Evolutionary conservation across 2,797 vertebrate genomes (phyloP).

Genomic region (Lerista edwardsae): DNA sequence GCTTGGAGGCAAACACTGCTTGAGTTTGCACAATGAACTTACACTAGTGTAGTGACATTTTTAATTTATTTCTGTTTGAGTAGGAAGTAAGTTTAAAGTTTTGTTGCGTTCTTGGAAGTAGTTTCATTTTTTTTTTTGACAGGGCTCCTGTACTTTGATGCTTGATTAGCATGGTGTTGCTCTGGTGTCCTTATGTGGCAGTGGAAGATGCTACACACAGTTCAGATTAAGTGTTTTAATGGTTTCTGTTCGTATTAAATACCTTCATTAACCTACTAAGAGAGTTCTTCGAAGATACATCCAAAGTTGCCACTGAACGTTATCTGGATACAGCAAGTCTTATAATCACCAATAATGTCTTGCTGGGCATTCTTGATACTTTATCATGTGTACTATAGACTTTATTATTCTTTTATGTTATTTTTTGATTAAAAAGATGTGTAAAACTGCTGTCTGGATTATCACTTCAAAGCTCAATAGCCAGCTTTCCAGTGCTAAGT

Average conservation of each 20-base stretch:
- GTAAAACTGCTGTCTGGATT: not conserved
- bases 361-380: constrained; percentile 3
- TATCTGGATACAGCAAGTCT: not conserved
- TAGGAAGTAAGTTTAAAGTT: not conserved
- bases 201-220: not conserved
- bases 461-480: not conserved
- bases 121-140: not conserved
- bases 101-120: not conserved
- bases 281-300: not conserved
- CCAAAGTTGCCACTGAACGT: not conserved
- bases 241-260: not conserved
- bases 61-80: not conserved
- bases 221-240: not conserved
- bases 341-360: not conserved
- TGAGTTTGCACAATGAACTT: not conserved
- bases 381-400: accelerated
- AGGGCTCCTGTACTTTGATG: not conserved
- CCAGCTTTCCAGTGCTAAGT: no score
- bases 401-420: accelerated
- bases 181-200: not conserved
- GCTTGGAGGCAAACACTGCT: not conserved
- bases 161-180: not conserved
- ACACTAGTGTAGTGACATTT: not conserved
- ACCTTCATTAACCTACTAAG: no score
- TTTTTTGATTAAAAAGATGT: not conserved